Evolutionary conservation across 2,113 vertebrate species (phyloP).

Genomic region (Takifugu bimaculatus): DNA sequence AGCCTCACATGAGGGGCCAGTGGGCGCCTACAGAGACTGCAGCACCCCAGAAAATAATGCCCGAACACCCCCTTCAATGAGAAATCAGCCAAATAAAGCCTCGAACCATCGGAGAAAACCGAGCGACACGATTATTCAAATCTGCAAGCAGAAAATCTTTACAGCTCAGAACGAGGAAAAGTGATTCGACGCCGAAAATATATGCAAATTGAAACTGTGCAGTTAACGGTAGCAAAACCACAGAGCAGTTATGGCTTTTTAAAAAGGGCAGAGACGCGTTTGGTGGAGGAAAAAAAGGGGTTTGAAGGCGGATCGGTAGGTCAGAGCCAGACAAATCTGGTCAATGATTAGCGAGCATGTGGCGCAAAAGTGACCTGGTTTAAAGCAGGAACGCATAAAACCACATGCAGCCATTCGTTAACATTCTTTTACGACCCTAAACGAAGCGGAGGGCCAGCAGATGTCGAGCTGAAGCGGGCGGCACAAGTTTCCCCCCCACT

Average conservation of each 20-base stretch:
- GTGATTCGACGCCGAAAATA: background rate
- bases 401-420: too few species aligned
- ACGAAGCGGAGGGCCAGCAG: background rate
- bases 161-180: background rate
- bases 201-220: background rate
- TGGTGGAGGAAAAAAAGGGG: background rate
- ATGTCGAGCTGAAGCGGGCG: constrained; percentile 12
- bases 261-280: too few species aligned
- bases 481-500: background rate
- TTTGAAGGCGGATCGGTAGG: background rate
- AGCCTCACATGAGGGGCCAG: constrained; percentile 44
- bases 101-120: background rate
- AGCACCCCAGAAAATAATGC: too few species aligned
- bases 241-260: background rate
- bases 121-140: constrained; percentile 9
- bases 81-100: too few species aligned
- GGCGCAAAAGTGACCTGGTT: constrained; percentile 36
- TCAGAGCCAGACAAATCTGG: constrained; percentile 21
- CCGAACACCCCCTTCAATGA: too few species aligned
- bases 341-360: constrained; percentile 62
- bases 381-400: background rate
- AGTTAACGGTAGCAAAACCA: too few species aligned
- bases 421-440: too few species aligned
- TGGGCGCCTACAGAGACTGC: constrained; percentile 34
- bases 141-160: constrained; percentile 16